A percentile compares a stretch with the other conserved stretches of the same genome.
Conservation (phyloP, 2,888 invertebrate species). For the Azorinus chamasolen region DNA sequence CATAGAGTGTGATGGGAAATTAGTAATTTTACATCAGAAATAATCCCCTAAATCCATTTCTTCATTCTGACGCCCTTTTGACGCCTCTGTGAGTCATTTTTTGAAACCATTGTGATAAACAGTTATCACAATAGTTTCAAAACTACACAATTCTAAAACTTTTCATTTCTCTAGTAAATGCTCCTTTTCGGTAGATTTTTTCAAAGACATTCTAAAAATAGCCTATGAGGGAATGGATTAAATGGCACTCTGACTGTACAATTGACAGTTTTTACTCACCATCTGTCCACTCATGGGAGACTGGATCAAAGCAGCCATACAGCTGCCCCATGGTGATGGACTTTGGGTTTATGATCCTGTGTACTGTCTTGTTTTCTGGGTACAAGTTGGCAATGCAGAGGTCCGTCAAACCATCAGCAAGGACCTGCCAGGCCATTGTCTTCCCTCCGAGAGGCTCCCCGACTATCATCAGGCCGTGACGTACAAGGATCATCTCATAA, state of each 20-base stretch:
- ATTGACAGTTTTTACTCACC: conserved; percentile 70
- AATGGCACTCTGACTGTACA: no score
- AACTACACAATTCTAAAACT: no score
- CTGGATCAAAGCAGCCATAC: conserved; percentile 86
- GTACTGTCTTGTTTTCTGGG: conserved; percentile 84
- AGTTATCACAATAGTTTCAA: no score
- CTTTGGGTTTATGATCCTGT: conserved; percentile 86
- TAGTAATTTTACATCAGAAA: no score
- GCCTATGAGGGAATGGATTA: background rate
- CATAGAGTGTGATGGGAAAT: no score
- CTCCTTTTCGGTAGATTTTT: no score
- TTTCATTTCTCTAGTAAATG: no score
- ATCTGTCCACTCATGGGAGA: conserved; percentile 87
- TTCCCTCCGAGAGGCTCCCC: conserved; percentile 87
- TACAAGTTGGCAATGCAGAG: conserved; percentile 82
- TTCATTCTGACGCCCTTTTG: no score
- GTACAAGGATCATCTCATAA: conserved; percentile 87
- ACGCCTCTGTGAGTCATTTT: no score
- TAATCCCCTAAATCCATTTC: no score
- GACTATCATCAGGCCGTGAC: conserved; percentile 87
- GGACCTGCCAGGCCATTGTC: conserved; percentile 85
- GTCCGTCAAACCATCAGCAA: conserved; percentile 85
- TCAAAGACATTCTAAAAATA: no score
- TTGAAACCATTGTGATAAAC: no score
- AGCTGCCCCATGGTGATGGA: conserved; percentile 87